These are phyloP conservation scores for Lasioglossum zephyrum DNA, from an alignment of 2,888 invertebrate species.

Conservation along the genomic window DNA sequence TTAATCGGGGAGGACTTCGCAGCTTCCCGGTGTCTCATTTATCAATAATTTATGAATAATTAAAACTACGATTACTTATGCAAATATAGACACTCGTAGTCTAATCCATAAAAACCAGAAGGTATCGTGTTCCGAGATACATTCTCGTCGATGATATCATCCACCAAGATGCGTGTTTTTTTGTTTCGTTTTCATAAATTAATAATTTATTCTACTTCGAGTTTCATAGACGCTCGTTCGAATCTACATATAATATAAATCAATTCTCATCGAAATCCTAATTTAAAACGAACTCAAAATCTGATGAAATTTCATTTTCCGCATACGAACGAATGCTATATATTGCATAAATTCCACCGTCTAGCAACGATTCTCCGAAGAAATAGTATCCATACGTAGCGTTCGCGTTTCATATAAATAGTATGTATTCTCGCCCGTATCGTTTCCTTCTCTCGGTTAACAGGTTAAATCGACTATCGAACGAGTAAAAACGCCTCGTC, in stretches of 20 bases:
- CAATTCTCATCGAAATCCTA: not conserved
- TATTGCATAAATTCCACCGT: not conserved
- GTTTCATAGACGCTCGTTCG: not conserved
- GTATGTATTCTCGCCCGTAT: not conserved
- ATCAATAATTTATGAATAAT: not conserved
- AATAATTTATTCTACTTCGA: not conserved
- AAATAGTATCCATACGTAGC: not conserved
- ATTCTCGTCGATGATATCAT: not conserved
- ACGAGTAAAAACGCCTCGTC: constrained; percentile 36
- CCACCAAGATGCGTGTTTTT: not conserved
- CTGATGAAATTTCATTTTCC: not conserved
- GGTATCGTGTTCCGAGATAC: not conserved
- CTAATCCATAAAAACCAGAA: not conserved
- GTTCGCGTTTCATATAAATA: not conserved
- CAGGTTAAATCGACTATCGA: constrained; percentile 51
- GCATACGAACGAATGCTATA: not conserved
- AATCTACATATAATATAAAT: not conserved
- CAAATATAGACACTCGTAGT: not conserved
- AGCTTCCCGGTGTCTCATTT: not conserved
- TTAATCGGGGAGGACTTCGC: not conserved
- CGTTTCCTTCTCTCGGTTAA: constrained; percentile 29
- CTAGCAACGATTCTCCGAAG: not conserved
- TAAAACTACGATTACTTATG: not conserved
- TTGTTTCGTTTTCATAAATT: not conserved
- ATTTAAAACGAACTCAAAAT: not conserved